Percentiles rank a stretch among this genome's conserved stretches.
Conservation (phyloP, 2,113 vertebrate genomes). For the Xyliphius kryptos region DNA sequence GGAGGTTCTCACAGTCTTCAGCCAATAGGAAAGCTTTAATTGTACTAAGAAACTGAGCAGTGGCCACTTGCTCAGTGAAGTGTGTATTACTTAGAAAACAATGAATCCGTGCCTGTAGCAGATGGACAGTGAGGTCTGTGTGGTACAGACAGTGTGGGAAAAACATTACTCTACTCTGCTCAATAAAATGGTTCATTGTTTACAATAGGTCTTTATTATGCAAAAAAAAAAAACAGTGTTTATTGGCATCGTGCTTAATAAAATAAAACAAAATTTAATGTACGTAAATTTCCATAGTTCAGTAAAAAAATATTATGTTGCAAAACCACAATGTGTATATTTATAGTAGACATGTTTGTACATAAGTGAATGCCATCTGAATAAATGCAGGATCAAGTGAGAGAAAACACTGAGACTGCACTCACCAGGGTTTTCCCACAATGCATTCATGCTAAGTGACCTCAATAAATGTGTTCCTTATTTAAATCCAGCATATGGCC, state of each 20-base stretch:
- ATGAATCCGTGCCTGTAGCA: constrained; percentile 36
- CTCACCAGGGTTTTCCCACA: constrained; percentile 34
- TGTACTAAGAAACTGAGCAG: constrained; percentile 19
- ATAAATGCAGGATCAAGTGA: neutral
- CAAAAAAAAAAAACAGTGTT: too few relatives aligned
- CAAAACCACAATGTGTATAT: too few relatives aligned
- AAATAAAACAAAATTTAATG: too few relatives aligned
- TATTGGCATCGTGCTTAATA: too few relatives aligned
- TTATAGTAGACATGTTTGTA: constrained; percentile 4
- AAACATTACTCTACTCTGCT: constrained; percentile 10
- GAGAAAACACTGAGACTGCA: constrained; percentile 15
- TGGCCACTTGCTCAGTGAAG: constrained; percentile 42
- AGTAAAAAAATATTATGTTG: too few relatives aligned
- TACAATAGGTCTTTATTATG: neutral
- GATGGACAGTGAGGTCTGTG: constrained; percentile 29
- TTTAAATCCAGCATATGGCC: constrained; percentile 16
- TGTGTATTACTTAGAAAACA: constrained; percentile 34
- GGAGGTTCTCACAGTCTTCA: constrained; percentile 50
- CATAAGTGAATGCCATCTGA: constrained; percentile 8
- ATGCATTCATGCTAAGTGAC: constrained; percentile 2
- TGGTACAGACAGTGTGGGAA: constrained; percentile 33
- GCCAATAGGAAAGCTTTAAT: constrained; percentile 35
- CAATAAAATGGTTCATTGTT: neutral
- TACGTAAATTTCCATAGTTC: too few relatives aligned
- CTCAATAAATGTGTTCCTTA: constrained; percentile 25